phyloP scores from a whole-genome alignment of 2,888 invertebrate species.

The Hermaeophaga mercurialis region DNA sequence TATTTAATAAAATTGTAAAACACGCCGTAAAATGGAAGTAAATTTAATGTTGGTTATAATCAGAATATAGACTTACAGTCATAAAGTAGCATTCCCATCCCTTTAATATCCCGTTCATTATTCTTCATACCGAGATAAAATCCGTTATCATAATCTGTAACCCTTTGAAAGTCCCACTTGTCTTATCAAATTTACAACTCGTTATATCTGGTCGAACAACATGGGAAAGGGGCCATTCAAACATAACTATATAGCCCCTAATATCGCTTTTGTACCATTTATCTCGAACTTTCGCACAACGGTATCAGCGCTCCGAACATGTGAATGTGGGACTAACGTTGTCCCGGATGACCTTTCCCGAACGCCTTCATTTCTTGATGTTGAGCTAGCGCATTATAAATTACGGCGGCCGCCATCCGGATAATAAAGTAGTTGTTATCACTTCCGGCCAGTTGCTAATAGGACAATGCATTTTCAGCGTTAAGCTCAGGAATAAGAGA shows the following conservation, averaged over 20 bases:
- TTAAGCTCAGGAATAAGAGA: conserved; percentile 42
- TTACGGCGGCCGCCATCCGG: conserved; percentile 44
- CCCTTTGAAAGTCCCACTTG: conserved; percentile 16
- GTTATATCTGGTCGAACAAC: conserved; percentile 17
- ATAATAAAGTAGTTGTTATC: conserved; percentile 53
- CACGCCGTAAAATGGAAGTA: no score
- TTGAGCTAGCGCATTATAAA: conserved; percentile 41
- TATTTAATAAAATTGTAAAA: no score
- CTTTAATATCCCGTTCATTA: no score
- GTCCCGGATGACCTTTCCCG: conserved; percentile 29
- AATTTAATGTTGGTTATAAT: no score
- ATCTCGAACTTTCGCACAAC: conserved; percentile 16
- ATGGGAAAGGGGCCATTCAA: conserved; percentile 7
- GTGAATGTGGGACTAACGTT: conserved; percentile 25
- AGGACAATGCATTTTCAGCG: conserved; percentile 50
- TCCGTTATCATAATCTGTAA: not conserved
- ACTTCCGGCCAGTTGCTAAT: conserved; percentile 52
- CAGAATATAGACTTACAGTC: no score
- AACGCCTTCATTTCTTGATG: conserved; percentile 33
- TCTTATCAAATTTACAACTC: conserved; percentile 22
- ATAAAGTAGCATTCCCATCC: no score
- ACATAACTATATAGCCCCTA: conserved; percentile 12
- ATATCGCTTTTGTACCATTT: conserved; percentile 23
- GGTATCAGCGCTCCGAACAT: conserved; percentile 15
- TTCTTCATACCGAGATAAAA: not conserved